phyloP scores from a whole-genome alignment of 1,140 invertebrate species.

The Brachionus koreanus region DNA sequence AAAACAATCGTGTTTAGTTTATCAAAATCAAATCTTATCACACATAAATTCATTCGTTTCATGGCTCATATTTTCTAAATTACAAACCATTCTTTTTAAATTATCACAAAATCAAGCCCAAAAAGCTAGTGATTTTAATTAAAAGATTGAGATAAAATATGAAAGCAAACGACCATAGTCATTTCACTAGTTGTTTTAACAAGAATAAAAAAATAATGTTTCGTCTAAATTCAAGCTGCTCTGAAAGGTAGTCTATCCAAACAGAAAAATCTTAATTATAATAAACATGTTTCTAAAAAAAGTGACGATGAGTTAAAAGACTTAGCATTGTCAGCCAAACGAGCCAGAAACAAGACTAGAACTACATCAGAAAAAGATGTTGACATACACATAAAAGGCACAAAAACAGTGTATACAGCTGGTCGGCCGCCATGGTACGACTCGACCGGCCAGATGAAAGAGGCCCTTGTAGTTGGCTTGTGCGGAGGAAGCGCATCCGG shows the following conservation, averaged over 20 bases:
- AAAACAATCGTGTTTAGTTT: not conserved
- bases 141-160: not conserved
- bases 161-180: not conserved
- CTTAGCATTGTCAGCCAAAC: not conserved
- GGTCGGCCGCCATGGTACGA: conserved; percentile 96
- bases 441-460: conserved; percentile 76
- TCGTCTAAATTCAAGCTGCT: not conserved
- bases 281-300: not conserved
- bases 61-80: not conserved
- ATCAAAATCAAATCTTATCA: not conserved
- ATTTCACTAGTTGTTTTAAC: not conserved
- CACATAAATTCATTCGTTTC: too few species aligned
- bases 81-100: not conserved
- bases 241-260: not conserved
- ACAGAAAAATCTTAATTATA: not conserved
- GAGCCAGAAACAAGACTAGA: not conserved
- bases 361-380: conserved; percentile 41
- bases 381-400: conserved; percentile 11
- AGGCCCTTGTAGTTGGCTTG: conserved; percentile 95
- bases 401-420: conserved; percentile 76
- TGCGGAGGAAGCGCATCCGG: conserved; percentile 97
- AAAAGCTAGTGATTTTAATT: not conserved
- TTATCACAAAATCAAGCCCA: not conserved
- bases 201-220: not conserved
- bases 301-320: not conserved